A percentile compares a stretch with the other conserved stretches of the same genome.
Conservation (phyloP, 2,113 vertebrate genomes). For the Syngnathoides biaculeatus region DNA sequence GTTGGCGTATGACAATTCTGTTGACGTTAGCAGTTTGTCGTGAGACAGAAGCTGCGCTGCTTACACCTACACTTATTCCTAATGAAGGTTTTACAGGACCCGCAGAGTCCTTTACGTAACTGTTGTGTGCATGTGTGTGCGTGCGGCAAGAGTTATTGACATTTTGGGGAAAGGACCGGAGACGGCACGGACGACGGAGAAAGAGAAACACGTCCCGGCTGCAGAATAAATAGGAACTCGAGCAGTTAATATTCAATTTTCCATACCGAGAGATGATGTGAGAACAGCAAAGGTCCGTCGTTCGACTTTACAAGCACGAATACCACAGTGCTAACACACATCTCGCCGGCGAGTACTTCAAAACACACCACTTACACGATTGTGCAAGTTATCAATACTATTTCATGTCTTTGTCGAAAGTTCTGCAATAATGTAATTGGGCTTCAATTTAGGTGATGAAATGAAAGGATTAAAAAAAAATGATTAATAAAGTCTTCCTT, state of each 20-base stretch:
- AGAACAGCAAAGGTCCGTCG: not conserved
- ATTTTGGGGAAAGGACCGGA: conserved; percentile 49
- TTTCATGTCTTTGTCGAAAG: not conserved
- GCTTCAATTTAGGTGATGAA: not conserved
- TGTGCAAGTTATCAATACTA: not conserved
- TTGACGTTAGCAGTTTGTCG: conserved; percentile 59
- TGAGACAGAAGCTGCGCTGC: conserved; percentile 52
- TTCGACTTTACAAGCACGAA: too few relatives aligned
- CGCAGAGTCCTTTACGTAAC: conserved; percentile 67
- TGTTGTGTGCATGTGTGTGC: conserved; percentile 24
- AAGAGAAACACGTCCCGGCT: conserved; percentile 37
- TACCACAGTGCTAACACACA: not conserved
- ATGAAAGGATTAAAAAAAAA: not conserved
- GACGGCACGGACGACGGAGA: conserved; percentile 44
- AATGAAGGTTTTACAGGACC: conserved; percentile 71
- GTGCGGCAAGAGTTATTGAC: conserved; percentile 58
- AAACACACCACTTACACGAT: not conserved
- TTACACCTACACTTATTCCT: conserved; percentile 64
- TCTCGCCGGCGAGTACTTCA: not conserved
- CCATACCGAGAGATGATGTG: not conserved
- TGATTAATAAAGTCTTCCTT: not conserved
- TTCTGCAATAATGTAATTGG: not conserved
- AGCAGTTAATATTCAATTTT: conserved; percentile 63
- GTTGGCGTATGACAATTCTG: conserved; percentile 43
- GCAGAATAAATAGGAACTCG: conserved; percentile 39